Percentiles rank a stretch among this genome's conserved stretches.
phyloP scores from a whole-genome alignment of 2,888 invertebrate species.

The Anoplius nigerrimus region DNA sequence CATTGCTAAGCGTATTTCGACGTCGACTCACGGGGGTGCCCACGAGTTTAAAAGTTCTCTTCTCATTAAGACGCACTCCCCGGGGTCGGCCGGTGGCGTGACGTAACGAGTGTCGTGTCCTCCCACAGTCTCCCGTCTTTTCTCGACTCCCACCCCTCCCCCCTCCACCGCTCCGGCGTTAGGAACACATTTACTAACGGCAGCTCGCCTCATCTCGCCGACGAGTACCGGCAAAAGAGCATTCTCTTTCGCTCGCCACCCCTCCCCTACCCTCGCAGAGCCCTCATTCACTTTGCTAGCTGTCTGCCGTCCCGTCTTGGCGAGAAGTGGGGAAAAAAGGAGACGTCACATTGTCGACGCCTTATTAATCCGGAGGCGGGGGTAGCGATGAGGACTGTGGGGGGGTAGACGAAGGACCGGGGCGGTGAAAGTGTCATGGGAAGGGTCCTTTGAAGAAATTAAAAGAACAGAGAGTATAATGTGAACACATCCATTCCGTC shows the following conservation, averaged over 20 bases:
- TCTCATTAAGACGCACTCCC: slow-evolving; percentile 69
- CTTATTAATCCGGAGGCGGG: slow-evolving; percentile 72
- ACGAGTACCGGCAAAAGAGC: slow-evolving; percentile 54
- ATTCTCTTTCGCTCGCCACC: slow-evolving; percentile 44
- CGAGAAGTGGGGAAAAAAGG: slow-evolving; percentile 60
- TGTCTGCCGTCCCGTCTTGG: slow-evolving; percentile 63
- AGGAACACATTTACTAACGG: slow-evolving; percentile 71
- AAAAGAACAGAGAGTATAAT: slow-evolving; percentile 74
- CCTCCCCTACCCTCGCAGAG: slow-evolving; percentile 53
- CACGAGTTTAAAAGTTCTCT: slow-evolving; percentile 68
- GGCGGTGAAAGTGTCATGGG: slow-evolving; percentile 44
- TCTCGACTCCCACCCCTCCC: slow-evolving; percentile 4
- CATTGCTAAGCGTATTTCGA: slow-evolving; percentile 27
- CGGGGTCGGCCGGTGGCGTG: slow-evolving; percentile 55
- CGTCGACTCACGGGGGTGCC: slow-evolving; percentile 51
- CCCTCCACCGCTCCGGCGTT: slow-evolving; percentile 38
- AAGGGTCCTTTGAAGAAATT: slow-evolving; percentile 72
- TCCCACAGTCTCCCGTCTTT: slow-evolving; percentile 17
- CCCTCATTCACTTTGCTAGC: slow-evolving; percentile 68
- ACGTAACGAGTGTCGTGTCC: slow-evolving; percentile 35
- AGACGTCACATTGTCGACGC: slow-evolving; percentile 73
- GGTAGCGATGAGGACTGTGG: slow-evolving; percentile 25
- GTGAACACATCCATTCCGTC: slow-evolving; percentile 72
- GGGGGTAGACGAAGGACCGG: slow-evolving; percentile 11
- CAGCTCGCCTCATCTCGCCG: slow-evolving; percentile 54